phyloP scores from a whole-genome alignment of 2,888 invertebrate species.

The Brachynemurus nebulosus region DNA sequence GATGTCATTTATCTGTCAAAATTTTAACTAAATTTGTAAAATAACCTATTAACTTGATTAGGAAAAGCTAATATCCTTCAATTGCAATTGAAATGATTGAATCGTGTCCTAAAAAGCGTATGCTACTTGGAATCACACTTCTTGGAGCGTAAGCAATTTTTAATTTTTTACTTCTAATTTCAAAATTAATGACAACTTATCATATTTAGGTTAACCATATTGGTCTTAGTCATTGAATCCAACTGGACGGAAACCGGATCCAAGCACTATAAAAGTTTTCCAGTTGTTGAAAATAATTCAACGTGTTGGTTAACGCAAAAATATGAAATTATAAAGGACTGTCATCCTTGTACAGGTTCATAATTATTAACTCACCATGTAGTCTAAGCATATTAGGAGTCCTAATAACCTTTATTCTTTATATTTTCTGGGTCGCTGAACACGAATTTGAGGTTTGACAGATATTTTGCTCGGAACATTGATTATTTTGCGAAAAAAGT shows the following conservation, averaged over 20 bases:
- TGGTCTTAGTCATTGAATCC: slow-evolving; percentile 72
- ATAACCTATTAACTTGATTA: no score
- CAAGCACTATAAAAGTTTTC: slow-evolving; percentile 41
- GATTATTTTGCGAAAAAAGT: no score
- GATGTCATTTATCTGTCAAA: no score
- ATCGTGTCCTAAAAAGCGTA: slow-evolving; percentile 69
- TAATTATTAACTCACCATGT: no score
- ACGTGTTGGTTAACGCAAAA: slow-evolving; percentile 63
- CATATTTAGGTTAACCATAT: slow-evolving; percentile 52
- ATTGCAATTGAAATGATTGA: slow-evolving; percentile 50
- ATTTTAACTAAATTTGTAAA: no score
- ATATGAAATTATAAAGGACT: slow-evolving; percentile 57
- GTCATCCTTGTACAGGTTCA: slow-evolving; percentile 70
- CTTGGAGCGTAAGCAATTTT: slow-evolving; percentile 52
- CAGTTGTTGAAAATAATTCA: slow-evolving; percentile 58
- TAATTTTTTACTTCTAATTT: slow-evolving; percentile 7
- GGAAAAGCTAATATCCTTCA: no score
- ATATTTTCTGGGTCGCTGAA: no score
- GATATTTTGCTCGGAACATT: no score
- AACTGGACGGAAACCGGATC: slow-evolving; percentile 45
- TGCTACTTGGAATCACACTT: slow-evolving; percentile 62
- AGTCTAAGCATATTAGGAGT: no score
- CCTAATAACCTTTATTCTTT: no score
- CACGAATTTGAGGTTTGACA: no score
- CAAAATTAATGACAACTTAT: slow-evolving; percentile 11